Conservation (phyloP, 2,888 invertebrate species). For the Colletes collaris region DNA sequence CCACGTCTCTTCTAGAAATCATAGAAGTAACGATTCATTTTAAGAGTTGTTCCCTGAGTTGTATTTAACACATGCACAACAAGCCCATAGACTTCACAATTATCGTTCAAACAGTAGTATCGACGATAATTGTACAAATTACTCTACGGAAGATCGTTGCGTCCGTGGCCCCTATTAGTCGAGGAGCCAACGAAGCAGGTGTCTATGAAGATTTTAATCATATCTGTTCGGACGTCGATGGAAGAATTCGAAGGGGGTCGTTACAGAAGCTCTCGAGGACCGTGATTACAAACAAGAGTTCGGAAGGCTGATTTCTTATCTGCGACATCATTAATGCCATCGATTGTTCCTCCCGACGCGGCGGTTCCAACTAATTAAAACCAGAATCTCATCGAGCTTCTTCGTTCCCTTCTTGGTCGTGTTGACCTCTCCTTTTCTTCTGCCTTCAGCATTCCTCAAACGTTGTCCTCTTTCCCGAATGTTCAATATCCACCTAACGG, state of each 20-base stretch:
- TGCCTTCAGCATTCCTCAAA: slow-evolving; percentile 71
- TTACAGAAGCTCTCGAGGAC: slow-evolving; percentile 39
- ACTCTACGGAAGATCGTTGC: too few relatives aligned
- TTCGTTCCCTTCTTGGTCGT: slow-evolving; percentile 52
- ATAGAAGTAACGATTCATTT: too few relatives aligned
- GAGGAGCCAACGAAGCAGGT: slow-evolving; percentile 11
- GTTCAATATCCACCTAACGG: slow-evolving; percentile 71
- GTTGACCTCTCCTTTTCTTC: slow-evolving; percentile 55
- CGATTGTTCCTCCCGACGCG: slow-evolving; percentile 79
- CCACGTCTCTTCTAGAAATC: too few relatives aligned
- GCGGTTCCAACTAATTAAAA: slow-evolving; percentile 82
- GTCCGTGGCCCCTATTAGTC: not conserved
- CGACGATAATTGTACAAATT: too few relatives aligned
- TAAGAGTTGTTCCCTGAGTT: too few relatives aligned
- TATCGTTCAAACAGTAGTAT: not conserved
- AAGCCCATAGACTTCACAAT: too few relatives aligned
- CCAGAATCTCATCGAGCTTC: slow-evolving; percentile 69
- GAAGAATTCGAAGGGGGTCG: slow-evolving; percentile 33
- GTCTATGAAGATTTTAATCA: slow-evolving; percentile 49
- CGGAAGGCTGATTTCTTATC: slow-evolving; percentile 75
- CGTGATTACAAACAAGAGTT: slow-evolving; percentile 67
- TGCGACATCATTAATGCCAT: slow-evolving; percentile 81
- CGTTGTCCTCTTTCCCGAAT: slow-evolving; percentile 66
- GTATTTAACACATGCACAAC: too few relatives aligned
- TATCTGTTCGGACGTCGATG: slow-evolving; percentile 19